Evolutionary conservation across 2,113 vertebrate genomes (phyloP).

Genomic region (Passer montanus): DNA sequence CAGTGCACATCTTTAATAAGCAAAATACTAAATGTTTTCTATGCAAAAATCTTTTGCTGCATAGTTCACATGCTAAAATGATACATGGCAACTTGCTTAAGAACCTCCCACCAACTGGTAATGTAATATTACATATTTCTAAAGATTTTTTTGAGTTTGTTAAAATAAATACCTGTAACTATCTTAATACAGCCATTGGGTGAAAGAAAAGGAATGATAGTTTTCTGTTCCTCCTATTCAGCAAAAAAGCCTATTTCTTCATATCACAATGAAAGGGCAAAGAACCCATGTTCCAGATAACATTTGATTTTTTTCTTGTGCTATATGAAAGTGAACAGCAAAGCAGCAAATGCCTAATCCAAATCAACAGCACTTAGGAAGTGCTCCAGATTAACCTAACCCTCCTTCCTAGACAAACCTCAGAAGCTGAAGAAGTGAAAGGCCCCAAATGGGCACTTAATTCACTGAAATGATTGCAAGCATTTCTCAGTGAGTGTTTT

Average conservation of each 20-base stretch:
- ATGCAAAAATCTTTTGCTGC: neutral
- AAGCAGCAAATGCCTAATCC: neutral
- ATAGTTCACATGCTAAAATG: neutral
- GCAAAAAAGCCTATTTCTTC: neutral
- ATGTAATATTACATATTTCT: neutral
- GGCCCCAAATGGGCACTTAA: neutral
- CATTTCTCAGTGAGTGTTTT: neutral
- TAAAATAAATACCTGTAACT: neutral
- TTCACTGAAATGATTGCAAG: neutral
- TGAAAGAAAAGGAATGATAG: neutral
- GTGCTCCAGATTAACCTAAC: neutral
- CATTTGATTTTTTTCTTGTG: neutral
- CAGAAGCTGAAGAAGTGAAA: neutral
- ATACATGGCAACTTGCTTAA: neutral
- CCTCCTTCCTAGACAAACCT: neutral
- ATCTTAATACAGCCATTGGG: neutral
- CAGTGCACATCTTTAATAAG: neutral
- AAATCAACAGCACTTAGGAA: neutral
- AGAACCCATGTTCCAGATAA: rapidly evolving
- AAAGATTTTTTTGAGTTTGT: neutral
- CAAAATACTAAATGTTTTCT: neutral
- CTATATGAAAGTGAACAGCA: neutral
- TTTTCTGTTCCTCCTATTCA: neutral
- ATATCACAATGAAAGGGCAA: neutral
- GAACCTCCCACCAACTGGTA: neutral